Conservation (phyloP, 2,797 vertebrate species). For the Tiaroga cobitis region DNA sequence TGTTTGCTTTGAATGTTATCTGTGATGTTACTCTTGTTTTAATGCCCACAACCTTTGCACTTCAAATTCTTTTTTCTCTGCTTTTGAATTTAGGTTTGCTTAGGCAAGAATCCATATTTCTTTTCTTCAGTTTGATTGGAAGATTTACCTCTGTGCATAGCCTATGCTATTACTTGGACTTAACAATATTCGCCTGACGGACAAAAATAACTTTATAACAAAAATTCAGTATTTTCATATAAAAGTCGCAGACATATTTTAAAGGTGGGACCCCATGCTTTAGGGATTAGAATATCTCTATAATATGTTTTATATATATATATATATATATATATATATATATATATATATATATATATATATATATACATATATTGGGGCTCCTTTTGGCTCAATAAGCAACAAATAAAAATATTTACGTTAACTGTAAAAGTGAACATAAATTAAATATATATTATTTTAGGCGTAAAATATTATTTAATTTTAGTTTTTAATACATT, state of each 20-base stretch:
- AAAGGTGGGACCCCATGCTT: background rate
- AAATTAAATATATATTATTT: too few relatives aligned
- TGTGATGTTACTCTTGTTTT: background rate
- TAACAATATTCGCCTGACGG: background rate
- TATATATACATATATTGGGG: too few relatives aligned
- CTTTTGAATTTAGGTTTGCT: slow-evolving; percentile 10
- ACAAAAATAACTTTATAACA: background rate
- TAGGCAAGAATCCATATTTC: background rate
- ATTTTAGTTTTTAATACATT: background rate
- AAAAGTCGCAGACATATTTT: background rate
- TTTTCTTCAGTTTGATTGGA: background rate
- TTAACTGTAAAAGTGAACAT: too few relatives aligned
- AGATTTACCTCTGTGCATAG: background rate
- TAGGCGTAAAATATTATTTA: background rate
- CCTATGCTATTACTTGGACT: background rate
- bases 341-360: too few relatives aligned
- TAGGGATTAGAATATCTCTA: background rate
- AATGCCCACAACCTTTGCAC: background rate
- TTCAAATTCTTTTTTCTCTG: background rate
- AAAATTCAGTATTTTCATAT: background rate
- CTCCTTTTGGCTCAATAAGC: too few relatives aligned
- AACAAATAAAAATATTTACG: too few relatives aligned
- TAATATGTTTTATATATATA: too few relatives aligned
- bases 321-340: too few relatives aligned
- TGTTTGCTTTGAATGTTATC: background rate